These are phyloP conservation scores for Acomys russatus DNA, from an alignment of 2,797 vertebrate species.

Conservation along the genomic window DNA sequence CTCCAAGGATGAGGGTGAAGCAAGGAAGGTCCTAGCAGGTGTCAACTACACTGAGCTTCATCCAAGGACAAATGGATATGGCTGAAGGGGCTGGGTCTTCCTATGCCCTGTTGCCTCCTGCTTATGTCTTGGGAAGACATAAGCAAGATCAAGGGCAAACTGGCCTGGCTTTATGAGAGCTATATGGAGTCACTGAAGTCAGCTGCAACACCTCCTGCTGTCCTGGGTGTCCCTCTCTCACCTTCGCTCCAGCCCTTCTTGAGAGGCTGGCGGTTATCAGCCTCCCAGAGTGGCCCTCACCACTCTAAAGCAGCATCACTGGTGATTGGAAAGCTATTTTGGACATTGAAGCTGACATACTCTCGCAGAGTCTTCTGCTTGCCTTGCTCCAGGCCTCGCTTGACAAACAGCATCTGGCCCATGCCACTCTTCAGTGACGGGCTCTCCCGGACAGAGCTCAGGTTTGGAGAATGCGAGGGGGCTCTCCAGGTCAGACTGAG, in stretches of 20 bases:
- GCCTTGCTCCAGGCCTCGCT: neutral
- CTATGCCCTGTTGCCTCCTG: neutral
- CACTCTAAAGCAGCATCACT: too few relatives aligned
- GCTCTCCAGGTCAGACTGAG: neutral
- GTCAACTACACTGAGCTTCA: neutral
- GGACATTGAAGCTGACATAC: neutral
- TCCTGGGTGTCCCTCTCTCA: neutral
- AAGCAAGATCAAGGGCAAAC: neutral
- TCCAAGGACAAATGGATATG: neutral
- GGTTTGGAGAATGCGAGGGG: neutral
- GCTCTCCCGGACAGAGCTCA: neutral
- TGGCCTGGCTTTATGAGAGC: neutral
- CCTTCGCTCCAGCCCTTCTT: neutral
- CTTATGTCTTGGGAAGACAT: neutral
- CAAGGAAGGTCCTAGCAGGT: neutral
- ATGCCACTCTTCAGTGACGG: neutral
- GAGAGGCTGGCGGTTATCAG: neutral
- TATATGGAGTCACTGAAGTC: neutral
- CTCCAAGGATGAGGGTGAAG: neutral
- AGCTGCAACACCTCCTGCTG: neutral
- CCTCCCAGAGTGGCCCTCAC: neutral
- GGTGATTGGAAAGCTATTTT: neutral
- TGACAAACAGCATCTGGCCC: neutral
- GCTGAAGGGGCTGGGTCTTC: neutral
- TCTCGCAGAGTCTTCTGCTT: neutral